These are phyloP conservation scores for Apantesis nais DNA, from an alignment of 2,888 invertebrate species.

Conservation along the genomic window DNA sequence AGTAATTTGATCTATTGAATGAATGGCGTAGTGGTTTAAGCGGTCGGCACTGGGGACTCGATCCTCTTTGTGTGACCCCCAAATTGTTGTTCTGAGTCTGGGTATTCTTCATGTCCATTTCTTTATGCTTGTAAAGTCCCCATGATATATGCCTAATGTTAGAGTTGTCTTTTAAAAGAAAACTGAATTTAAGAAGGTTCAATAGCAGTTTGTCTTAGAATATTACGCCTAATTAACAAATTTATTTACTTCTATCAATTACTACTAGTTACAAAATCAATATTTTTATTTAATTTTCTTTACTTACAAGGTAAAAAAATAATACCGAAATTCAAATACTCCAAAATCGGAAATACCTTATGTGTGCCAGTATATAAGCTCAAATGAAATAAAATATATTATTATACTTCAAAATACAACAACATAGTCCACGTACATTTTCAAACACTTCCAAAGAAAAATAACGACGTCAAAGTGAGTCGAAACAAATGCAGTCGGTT, in stretches of 20 bases:
- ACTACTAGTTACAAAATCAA: too few relatives aligned
- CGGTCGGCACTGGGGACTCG: too few relatives aligned
- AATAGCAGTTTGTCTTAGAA: neutral
- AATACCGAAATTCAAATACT: neutral
- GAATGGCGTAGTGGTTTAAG: too few relatives aligned
- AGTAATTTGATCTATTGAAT: too few relatives aligned
- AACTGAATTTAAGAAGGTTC: neutral
- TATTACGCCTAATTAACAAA: neutral
- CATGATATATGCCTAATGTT: too few relatives aligned
- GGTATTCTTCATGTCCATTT: too few relatives aligned
- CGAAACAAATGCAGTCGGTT: slow-evolving; percentile 72
- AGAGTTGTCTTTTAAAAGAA: too few relatives aligned
- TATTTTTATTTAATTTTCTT: too few relatives aligned
- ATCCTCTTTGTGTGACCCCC: too few relatives aligned
- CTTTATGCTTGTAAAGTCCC: too few relatives aligned
- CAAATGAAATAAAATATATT: neutral
- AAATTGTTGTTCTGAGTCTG: too few relatives aligned
- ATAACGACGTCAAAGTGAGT: slow-evolving; percentile 53
- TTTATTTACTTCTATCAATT: too few relatives aligned
- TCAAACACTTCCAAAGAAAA: slow-evolving; percentile 37
- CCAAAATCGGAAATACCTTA: neutral
- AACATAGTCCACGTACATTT: slow-evolving; percentile 18
- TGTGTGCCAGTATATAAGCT: neutral
- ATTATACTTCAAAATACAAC: slow-evolving; percentile 3
- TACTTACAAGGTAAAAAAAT: neutral